Evolutionary conservation across 2,113 vertebrate species (phyloP).

Genomic region (Callorhinus ursinus): DNA sequence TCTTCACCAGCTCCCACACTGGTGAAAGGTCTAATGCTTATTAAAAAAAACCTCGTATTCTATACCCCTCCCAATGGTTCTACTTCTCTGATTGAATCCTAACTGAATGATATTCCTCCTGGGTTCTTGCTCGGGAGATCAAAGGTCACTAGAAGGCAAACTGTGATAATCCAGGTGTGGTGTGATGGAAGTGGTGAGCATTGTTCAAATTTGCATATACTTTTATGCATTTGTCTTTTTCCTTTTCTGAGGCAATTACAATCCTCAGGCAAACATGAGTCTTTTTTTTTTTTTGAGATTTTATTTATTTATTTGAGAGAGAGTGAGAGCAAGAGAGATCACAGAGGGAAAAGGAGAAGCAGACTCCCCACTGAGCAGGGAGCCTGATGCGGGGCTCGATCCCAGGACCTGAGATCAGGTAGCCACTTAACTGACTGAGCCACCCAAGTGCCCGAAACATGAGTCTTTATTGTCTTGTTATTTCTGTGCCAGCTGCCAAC

Average conservation of each 20-base stretch:
- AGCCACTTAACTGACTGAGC: too few species aligned
- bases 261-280: not conserved
- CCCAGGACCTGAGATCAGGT: too few species aligned
- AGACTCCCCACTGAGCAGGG: too few species aligned
- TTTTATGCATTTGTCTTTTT: not conserved
- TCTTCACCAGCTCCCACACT: not conserved
- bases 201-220: not conserved
- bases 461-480: not conserved
- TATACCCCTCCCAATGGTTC: not conserved
- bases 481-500: not conserved
- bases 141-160: not conserved
- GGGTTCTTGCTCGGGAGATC: not conserved
- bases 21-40: not conserved
- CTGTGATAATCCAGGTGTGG: not conserved
- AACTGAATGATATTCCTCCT: not conserved
- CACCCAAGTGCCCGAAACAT: too few species aligned
- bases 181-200: not conserved
- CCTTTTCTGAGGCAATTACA: not conserved
- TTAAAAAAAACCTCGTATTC: not conserved
- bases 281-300: too few species aligned
- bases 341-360: too few species aligned
- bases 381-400: too few species aligned
- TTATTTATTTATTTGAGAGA: too few species aligned
- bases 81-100: not conserved
- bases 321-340: too few species aligned